phyloP scores from a whole-genome alignment of 2,113 vertebrate genomes.

The Pungitius pungitius region DNA sequence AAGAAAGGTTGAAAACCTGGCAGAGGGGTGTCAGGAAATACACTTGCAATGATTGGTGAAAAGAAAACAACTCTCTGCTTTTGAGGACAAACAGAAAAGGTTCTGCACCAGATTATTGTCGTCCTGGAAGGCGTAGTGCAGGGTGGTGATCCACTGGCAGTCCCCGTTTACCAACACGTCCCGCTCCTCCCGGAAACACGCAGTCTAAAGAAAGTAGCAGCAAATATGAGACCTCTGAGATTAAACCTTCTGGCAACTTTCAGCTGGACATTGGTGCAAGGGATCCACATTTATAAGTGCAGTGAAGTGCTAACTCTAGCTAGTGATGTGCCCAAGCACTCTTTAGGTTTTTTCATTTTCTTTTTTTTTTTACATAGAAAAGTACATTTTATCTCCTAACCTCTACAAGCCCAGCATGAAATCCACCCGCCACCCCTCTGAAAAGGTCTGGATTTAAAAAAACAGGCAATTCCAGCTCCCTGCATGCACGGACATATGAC shows the following conservation, averaged over 20 bases:
- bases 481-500: too few relatives aligned
- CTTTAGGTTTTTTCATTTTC: background rate
- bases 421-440: too few relatives aligned
- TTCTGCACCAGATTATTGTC: constrained; percentile 92
- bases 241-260: background rate
- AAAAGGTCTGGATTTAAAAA: too few relatives aligned
- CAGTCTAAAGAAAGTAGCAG: constrained; percentile 82
- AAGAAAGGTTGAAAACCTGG: background rate
- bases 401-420: too few relatives aligned
- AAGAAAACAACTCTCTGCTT: too few relatives aligned
- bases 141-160: constrained; percentile 97
- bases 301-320: background rate
- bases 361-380: too few relatives aligned
- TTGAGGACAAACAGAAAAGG: background rate
- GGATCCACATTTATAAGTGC: background rate
- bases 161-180: constrained; percentile 97
- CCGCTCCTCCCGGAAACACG: constrained; percentile 97
- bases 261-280: background rate
- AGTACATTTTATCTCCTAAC: too few relatives aligned
- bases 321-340: background rate
- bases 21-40: background rate
- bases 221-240: background rate
- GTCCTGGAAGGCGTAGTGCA: constrained; percentile 99
- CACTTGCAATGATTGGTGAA: background rate
- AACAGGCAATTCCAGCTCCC: too few relatives aligned